Evolutionary conservation across 2,797 vertebrate species (phyloP).

Genomic region (Sebastes flavidus): DNA sequence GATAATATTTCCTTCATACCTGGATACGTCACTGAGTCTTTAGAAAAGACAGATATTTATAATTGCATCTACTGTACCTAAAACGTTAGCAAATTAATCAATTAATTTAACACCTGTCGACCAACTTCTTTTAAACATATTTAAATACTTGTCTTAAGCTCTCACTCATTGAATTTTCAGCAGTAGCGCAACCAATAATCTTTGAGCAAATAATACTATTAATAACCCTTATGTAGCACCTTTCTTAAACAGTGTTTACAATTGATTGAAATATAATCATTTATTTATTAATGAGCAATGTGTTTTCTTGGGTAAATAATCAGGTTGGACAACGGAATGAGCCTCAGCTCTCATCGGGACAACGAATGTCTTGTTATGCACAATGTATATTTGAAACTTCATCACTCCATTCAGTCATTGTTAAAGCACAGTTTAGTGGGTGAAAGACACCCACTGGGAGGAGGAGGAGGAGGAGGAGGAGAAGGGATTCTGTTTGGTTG

Average conservation of each 20-base stretch:
- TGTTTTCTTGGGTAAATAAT: conserved; percentile 58
- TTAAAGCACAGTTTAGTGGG: conserved; percentile 38
- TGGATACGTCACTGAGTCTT: not conserved
- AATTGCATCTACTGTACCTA: not conserved
- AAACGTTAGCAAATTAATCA: not conserved
- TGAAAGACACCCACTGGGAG: not conserved
- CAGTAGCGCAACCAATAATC: conserved; percentile 52
- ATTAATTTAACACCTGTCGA: conserved; percentile 2
- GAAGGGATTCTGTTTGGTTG: conserved; percentile 37
- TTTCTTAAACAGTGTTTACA: conserved; percentile 73
- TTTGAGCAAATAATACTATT: conserved; percentile 35
- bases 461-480: not conserved
- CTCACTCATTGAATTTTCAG: conserved; percentile 42
- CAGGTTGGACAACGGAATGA: conserved; percentile 68
- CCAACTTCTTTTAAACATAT: conserved; percentile 29
- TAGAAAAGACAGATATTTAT: not conserved
- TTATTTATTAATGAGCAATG: conserved; percentile 32
- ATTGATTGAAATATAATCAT: conserved; percentile 48
- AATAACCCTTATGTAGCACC: conserved; percentile 54
- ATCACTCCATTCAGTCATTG: conserved; percentile 16
- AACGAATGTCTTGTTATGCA: conserved; percentile 68
- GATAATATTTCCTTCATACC: conserved; percentile 7
- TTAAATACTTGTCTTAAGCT: conserved; percentile 37
- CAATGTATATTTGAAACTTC: conserved; percentile 47
- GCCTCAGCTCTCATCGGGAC: conserved; percentile 47